Conservation (phyloP, 2,113 vertebrate genomes). For the Lycocorax pyrrhopterus region DNA sequence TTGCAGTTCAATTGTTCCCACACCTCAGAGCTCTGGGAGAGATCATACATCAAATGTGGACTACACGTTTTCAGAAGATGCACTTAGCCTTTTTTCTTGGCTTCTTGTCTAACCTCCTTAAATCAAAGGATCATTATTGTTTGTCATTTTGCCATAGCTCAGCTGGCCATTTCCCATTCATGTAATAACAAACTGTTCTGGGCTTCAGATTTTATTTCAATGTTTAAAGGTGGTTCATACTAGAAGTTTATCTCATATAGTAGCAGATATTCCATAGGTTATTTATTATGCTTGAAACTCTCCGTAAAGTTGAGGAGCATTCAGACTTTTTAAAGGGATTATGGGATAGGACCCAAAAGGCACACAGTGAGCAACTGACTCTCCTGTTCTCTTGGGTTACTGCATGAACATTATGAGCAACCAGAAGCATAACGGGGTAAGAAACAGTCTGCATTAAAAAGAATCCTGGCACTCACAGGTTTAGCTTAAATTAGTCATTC, state of each 20-base stretch:
- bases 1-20: neutral
- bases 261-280: neutral
- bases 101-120: neutral
- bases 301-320: neutral
- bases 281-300: neutral
- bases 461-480: neutral
- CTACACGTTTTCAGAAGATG: neutral
- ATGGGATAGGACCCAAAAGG: neutral
- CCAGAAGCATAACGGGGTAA: neutral
- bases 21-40: neutral
- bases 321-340: neutral
- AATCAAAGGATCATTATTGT: neutral
- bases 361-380: neutral
- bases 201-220: neutral
- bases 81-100: neutral
- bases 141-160: neutral
- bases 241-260: neutral
- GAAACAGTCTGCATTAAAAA: neutral
- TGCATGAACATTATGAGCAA: neutral
- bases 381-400: neutral
- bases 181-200: neutral
- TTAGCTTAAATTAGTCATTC: neutral
- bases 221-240: neutral
- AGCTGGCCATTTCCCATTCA: neutral
- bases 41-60: neutral